These are phyloP conservation scores for Eupeodes luniger DNA, from an alignment of 2,888 invertebrate species.

Conservation along the genomic window DNA sequence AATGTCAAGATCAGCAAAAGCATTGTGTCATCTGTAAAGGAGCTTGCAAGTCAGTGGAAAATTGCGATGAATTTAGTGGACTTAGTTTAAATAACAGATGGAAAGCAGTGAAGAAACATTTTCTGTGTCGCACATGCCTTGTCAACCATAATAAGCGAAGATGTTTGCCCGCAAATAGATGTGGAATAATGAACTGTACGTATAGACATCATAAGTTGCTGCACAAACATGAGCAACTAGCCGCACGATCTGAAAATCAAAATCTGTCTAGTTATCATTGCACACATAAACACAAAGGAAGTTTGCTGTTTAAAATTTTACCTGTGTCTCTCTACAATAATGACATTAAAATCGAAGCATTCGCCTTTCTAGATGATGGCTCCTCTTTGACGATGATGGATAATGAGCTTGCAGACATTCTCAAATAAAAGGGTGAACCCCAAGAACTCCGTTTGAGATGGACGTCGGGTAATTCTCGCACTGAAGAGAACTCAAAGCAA, in stretches of 20 bases:
- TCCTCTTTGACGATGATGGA: neutral
- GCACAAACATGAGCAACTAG: neutral
- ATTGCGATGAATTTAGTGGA: too few species aligned
- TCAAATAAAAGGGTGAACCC: neutral
- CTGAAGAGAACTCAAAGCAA: neutral
- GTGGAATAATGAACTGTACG: neutral
- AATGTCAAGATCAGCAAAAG: neutral
- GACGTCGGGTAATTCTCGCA: neutral
- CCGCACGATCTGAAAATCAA: neutral
- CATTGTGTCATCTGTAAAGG: too few species aligned
- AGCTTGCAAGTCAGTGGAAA: too few species aligned
- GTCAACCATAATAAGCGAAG: constrained; percentile 2
- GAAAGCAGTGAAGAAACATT: constrained; percentile 9
- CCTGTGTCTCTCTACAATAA: neutral
- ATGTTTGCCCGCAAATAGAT: constrained; percentile 2
- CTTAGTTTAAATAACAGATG: too few species aligned
- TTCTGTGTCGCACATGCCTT: constrained; percentile 22
- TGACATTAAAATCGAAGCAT: neutral
- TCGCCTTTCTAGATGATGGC: neutral
- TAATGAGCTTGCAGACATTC: neutral
- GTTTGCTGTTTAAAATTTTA: neutral
- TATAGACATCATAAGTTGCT: neutral
- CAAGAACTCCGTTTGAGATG: neutral
- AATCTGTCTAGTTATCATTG: neutral
- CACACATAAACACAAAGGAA: neutral